These are phyloP conservation scores for Cylloceria caligata DNA, from an alignment of 2,888 invertebrate species.

Conservation along the genomic window DNA sequence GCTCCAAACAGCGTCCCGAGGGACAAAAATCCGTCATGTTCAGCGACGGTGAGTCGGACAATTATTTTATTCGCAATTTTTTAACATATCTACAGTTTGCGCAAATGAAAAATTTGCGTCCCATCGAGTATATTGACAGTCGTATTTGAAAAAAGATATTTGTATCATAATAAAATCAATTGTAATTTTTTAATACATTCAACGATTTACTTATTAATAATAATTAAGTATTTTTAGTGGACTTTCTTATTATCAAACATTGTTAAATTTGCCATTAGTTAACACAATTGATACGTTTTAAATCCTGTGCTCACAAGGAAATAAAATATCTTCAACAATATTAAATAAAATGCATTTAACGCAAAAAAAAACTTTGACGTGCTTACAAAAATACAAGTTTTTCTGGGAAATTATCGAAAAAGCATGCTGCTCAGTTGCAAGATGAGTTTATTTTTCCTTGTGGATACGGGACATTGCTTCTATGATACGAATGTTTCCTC, in stretches of 20 bases:
- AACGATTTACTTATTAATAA: no score
- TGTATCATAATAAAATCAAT: no score
- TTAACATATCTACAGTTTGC: background rate
- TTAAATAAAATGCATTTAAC: background rate
- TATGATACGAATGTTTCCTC: constrained; percentile 1
- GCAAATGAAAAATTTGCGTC: no score
- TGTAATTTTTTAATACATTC: no score
- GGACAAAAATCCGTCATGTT: constrained; percentile 93
- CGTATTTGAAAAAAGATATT: no score
- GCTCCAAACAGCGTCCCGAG: constrained; percentile 84
- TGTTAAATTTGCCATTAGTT: background rate
- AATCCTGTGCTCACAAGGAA: constrained; percentile 16
- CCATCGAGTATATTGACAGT: no score
- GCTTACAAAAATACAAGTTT: background rate
- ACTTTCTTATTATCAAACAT: constrained; percentile 8
- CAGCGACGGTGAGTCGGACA: constrained; percentile 88
- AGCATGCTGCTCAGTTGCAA: background rate
- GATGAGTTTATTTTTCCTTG: background rate
- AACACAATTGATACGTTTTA: background rate
- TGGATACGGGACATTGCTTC: background rate
- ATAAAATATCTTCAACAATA: background rate
- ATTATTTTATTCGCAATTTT: background rate
- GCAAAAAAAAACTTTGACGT: background rate
- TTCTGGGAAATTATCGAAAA: background rate
- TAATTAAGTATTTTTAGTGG: background rate